phyloP scores from a whole-genome alignment of 2,113 vertebrate species.

The Nematolebias whitei region DNA sequence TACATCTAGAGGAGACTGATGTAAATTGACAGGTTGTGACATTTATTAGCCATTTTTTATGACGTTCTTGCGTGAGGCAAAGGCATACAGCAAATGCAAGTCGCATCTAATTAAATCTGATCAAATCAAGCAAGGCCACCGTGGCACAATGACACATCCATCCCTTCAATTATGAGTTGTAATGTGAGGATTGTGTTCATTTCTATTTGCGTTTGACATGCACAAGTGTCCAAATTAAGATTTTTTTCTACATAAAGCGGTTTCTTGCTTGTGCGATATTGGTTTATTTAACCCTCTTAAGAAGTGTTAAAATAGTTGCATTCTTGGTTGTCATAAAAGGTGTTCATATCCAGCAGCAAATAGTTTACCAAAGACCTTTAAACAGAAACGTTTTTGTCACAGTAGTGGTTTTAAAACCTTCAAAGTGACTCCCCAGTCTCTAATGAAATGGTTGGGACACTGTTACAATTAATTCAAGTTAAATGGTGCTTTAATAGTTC shows the following conservation, averaged over 20 bases:
- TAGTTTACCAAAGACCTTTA: neutral
- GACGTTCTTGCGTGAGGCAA: constrained; percentile 22
- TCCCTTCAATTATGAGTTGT: constrained; percentile 1
- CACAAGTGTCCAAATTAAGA: neutral
- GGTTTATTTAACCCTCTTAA: no score
- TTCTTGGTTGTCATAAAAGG: no score
- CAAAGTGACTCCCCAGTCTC: constrained; percentile 13
- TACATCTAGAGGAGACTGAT: neutral
- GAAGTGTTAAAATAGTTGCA: no score
- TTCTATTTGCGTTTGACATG: no score
- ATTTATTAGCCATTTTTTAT: constrained; percentile 5
- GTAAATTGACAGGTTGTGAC: constrained; percentile 6
- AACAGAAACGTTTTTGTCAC: constrained; percentile 14
- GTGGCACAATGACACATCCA: constrained; percentile 17
- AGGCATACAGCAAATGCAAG: constrained; percentile 14
- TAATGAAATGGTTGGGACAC: constrained; percentile 3
- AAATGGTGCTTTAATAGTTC: constrained; percentile 38
- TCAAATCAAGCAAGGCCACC: constrained; percentile 41
- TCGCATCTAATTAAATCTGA: constrained; percentile 34
- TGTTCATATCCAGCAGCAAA: neutral
- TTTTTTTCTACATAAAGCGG: neutral
- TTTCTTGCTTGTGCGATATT: no score
- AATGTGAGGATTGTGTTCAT: constrained; percentile 27
- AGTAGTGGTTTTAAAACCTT: constrained; percentile 29
- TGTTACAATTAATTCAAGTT: constrained; percentile 47